Base-by-base conservation (phyloP, 2,113 vertebrate species). In the Nasalis larvatus region DNA sequence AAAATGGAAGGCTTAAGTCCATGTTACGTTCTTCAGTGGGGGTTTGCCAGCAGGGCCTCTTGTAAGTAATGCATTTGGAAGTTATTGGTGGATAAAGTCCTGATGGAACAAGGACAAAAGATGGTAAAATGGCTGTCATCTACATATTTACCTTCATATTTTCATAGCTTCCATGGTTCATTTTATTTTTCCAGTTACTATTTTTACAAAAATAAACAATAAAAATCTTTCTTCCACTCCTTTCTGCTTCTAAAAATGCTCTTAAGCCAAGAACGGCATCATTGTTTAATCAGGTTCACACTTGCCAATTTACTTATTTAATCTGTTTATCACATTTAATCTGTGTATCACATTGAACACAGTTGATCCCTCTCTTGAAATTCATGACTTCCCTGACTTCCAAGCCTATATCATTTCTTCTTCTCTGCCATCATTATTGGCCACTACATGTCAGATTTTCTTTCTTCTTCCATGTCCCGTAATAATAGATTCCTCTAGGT, bases 311-410 rank as follows among this genome's bases (percentile, higher is more conserved):
- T n/a, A 13, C 35, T 85, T 89, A 84, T 68, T 56, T 42, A 73
- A 66, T 92, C 32, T 87, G 47, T 92, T 91, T 92, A 69, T 58
- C 77, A 82, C 56, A 54, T 77, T 96, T 77, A 90, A 66, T 92
- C 32, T 87, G 54, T 92, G 88, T 92, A 69, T 58, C 71, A 78
- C 56, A 54, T 77, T 96, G 73, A 90, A 25, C 20, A 49, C 6
- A 52, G 47, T 27, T 40, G 35, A 49, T 74, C 6, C 1, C 8
- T 87, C 13, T 84, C 68, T 80, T 92, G 74, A 83, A 74, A 83
- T 78, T 37, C 11, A 49, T 47, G 54, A 12, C 2, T 90, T 92
- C 23, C 21, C 86, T 58, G 42, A 2, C 37, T 87, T 88, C 35
- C 13, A 4, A 90, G 17, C 2, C 21, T 81, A 1, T 35, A 40